These are phyloP conservation scores for Agraylea sexmaculata DNA, from an alignment of 1,140 invertebrate genomes.

Conservation along the genomic window DNA sequence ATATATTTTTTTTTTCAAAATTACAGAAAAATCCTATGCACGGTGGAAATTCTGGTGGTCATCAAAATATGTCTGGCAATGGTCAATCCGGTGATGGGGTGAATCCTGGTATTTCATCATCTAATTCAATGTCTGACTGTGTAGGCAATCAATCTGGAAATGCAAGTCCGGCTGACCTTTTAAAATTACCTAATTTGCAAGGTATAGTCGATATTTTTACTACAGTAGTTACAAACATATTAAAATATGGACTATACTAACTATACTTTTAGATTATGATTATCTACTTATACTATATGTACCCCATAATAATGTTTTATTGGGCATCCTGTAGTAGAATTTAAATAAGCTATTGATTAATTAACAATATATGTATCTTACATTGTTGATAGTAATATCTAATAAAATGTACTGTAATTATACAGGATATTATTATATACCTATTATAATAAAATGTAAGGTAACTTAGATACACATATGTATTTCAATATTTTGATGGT, in stretches of 20 bases:
- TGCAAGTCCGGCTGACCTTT: slow-evolving; percentile 15
- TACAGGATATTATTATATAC: slow-evolving; percentile 4
- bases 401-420: neutral
- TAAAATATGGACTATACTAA: neutral
- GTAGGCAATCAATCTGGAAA: slow-evolving; percentile 32
- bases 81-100: slow-evolving; percentile 34
- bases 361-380: no score
- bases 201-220: slow-evolving; percentile 7
- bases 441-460: slow-evolving; percentile 4
- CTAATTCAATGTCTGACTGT: slow-evolving; percentile 35
- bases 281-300: neutral
- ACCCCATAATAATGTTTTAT: neutral
- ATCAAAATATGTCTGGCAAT: slow-evolving; percentile 3
- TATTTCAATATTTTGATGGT: no score
- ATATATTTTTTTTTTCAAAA: neutral
- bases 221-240: slow-evolving; percentile 1
- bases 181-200: slow-evolving; percentile 20
- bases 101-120: slow-evolving; percentile 31
- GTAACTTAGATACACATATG: no score
- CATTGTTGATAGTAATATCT: slow-evolving; percentile 1
- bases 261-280: neutral
- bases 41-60: neutral
- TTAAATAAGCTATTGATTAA: no score
- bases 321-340: no score
- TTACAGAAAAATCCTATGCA: slow-evolving; percentile 17